Conservation (phyloP, 2,888 invertebrate species). For the Erpobdella octoculata region DNA sequence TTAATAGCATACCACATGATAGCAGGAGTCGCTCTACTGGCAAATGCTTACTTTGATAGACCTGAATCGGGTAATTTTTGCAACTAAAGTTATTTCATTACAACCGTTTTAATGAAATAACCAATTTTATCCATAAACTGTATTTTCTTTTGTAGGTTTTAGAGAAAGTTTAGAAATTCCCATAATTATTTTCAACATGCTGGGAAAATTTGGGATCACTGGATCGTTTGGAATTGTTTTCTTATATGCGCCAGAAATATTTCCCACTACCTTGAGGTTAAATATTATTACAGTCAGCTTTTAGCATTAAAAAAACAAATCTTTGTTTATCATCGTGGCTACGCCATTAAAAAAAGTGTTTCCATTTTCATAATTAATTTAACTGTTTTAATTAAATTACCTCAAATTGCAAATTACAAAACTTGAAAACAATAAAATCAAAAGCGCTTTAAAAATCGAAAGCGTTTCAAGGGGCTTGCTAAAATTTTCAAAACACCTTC, state of each 20-base stretch:
- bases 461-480: no score
- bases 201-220: slow-evolving; percentile 50
- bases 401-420: no score
- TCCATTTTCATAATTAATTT: no score
- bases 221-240: slow-evolving; percentile 48
- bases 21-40: slow-evolving; percentile 43
- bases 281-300: no score
- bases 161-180: slow-evolving; percentile 15
- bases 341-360: no score
- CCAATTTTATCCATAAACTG: not conserved
- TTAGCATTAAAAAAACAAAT: no score
- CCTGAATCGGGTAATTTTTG: slow-evolving; percentile 7
- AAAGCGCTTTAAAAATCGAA: no score
- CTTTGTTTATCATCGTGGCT: no score
- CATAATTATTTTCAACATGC: slow-evolving; percentile 37
- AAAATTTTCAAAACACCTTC: no score
- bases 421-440: no score
- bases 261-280: slow-evolving; percentile 33
- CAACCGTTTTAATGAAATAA: not conserved
- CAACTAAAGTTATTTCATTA: not conserved
- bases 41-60: slow-evolving; percentile 28
- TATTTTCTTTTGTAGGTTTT: not conserved
- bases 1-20: slow-evolving; percentile 37
- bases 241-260: slow-evolving; percentile 48
- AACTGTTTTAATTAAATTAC: no score